Evolutionary conservation across 2,113 vertebrate genomes (phyloP), one percentile per base, ranked within the genome.

Genomic region (Hemibagrus wyckioides): DNA sequence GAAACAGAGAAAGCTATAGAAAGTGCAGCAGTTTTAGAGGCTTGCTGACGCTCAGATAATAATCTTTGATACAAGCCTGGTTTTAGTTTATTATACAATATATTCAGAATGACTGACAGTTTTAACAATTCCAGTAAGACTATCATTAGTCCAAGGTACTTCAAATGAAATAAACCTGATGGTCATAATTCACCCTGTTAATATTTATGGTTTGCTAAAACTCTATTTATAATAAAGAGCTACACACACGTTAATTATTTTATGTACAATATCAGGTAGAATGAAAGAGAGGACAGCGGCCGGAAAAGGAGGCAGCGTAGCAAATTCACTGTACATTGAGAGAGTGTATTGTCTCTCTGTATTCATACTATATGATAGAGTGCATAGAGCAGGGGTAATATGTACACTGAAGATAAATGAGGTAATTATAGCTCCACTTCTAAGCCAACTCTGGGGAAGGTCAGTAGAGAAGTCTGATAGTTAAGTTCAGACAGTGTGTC

Each of bases 381-480:
- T 15, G 28, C 54, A 15, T 6, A 19, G 79, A 81, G 23, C 54
- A 81, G 33, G 28, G 79, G 79, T 28, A 48, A 59, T 81, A 81
- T 81, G 36, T 21, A 81, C 79, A 15, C 23, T 81, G 54, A 59
- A 81, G 79, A 81, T 81, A 59, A 81, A 81, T 81, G 54, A 81
- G 79, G 79, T 81, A 81, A 81, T 81, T 81, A 81, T 81, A 81
- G 54, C 23, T 81, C 59, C 33, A 81, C 79, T 81, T 59, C 79
- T 81, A 81, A 15, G 36, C 54, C 56, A 81, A 28, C 33, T 39
- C 33, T 57, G 1, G 54, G 54, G 54, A 59, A 81, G 79, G 79
- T 81, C 79, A 81, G 54, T 25, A 39, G 30, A 80, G 21, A 57
- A 80, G 21, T 30, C 5, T 36, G 25, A 39, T 57, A 28, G 54